These are phyloP conservation scores for Erebia palarica DNA, from an alignment of 2,888 invertebrate species.

Conservation along the genomic window DNA sequence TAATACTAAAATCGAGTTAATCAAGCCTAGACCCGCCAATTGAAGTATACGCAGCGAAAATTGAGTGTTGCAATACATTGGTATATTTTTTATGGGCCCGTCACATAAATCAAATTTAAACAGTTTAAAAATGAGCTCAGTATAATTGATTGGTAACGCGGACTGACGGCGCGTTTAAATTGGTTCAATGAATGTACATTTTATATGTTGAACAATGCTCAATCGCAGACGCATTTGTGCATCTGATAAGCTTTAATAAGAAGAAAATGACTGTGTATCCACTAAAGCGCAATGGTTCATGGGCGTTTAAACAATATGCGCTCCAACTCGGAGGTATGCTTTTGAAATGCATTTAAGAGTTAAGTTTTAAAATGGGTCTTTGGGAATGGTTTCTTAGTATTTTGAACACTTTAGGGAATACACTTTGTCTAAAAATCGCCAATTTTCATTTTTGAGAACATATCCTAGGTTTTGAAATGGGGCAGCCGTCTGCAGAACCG, in stretches of 20 bases:
- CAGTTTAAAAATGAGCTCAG: constrained; percentile 43
- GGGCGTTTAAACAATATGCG: no score
- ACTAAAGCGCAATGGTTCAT: no score
- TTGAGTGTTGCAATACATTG: constrained; percentile 29
- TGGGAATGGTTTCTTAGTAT: no score
- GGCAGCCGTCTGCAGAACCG: no score
- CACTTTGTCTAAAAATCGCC: no score
- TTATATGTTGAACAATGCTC: constrained; percentile 40
- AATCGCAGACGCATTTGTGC: constrained; percentile 23
- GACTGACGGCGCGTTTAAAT: constrained; percentile 45
- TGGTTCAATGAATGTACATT: constrained; percentile 48
- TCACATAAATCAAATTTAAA: constrained; percentile 44
- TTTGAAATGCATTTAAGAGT: no score
- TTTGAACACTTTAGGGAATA: no score
- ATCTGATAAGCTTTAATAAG: neutral
- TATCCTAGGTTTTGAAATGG: no score
- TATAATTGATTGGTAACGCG: constrained; percentile 48
- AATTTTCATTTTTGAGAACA: no score
- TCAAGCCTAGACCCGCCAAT: constrained; percentile 35
- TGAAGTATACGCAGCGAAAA: constrained; percentile 33
- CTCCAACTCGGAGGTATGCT: no score
- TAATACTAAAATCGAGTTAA: constrained; percentile 34
- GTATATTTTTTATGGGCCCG: constrained; percentile 26
- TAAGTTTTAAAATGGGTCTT: no score
- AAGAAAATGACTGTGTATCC: neutral